phyloP scores from a whole-genome alignment of 2,888 invertebrate species.

The Volucella inanis region DNA sequence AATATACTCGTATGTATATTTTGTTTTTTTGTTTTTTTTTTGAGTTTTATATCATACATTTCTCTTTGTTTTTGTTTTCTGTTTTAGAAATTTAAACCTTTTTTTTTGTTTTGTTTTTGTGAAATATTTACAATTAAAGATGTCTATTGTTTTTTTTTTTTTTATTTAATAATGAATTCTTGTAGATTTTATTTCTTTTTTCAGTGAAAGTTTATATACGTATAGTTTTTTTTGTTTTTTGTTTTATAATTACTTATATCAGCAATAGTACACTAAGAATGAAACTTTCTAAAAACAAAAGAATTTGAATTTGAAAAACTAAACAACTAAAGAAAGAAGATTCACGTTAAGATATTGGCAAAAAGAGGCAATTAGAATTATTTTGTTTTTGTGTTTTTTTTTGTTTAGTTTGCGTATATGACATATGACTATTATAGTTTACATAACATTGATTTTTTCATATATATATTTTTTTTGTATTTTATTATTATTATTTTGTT shows the following conservation, averaged over 20 bases:
- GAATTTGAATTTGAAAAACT: constrained; percentile 14
- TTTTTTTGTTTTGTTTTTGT: constrained; percentile 32
- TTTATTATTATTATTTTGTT: constrained; percentile 44
- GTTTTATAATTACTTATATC: constrained; percentile 52
- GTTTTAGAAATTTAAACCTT: constrained; percentile 45
- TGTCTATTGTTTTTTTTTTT: constrained; percentile 47
- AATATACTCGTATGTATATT: background rate
- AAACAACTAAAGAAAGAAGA: constrained; percentile 30
- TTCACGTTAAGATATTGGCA: constrained; percentile 72
- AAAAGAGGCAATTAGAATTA: constrained; percentile 70
- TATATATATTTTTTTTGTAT: constrained; percentile 16
- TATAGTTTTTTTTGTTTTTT: constrained; percentile 18
- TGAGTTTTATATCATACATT: constrained; percentile 57
- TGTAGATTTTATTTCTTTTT: constrained; percentile 53
- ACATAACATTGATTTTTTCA: constrained; percentile 67
- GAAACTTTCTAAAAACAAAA: constrained; percentile 10
- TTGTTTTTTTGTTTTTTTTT: constrained; percentile 70
- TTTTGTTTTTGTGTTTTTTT: too few relatives aligned
- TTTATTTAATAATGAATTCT: constrained; percentile 73
- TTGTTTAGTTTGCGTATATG: constrained; percentile 71
- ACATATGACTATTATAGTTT: constrained; percentile 71
- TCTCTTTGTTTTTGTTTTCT: constrained; percentile 16
- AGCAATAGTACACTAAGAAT: constrained; percentile 68
- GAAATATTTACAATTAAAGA: constrained; percentile 68
- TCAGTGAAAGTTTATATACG: background rate